Conservation (phyloP, 2,113 vertebrate species). For the Micronisus gabar region DNA sequence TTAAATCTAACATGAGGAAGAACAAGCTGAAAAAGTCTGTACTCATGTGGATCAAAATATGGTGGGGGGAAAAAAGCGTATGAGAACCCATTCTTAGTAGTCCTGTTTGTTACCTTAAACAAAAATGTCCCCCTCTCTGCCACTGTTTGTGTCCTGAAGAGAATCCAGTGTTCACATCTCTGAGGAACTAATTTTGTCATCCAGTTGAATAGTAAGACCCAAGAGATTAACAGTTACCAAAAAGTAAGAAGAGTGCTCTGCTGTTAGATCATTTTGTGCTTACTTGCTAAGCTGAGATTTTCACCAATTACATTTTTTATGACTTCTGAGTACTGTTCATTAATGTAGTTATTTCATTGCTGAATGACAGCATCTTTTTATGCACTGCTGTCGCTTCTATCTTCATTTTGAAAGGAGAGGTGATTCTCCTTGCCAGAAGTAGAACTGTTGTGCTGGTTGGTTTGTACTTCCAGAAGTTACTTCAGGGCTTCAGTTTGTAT, state of each 20-base stretch:
- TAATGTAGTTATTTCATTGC: neutral
- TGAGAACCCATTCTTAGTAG: neutral
- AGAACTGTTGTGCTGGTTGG: neutral
- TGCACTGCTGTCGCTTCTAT: neutral
- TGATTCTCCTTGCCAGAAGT: neutral
- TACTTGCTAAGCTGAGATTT: neutral
- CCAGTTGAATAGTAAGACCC: neutral
- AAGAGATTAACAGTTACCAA: neutral
- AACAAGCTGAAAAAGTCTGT: neutral
- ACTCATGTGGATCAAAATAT: neutral
- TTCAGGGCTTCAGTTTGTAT: constrained; percentile 37
- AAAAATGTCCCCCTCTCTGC: neutral
- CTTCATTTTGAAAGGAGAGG: neutral
- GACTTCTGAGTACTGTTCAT: neutral
- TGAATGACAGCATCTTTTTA: neutral
- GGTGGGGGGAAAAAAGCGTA: neutral
- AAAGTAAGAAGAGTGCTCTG: neutral
- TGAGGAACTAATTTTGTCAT: neutral
- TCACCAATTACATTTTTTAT: neutral
- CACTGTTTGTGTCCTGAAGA: neutral
- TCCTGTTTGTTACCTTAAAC: neutral
- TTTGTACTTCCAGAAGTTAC: constrained; percentile 47
- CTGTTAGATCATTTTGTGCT: neutral
- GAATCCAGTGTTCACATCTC: neutral
- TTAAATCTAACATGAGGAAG: neutral